phyloP scores from a whole-genome alignment of 2,113 vertebrate genomes.

The Grantiella picta region DNA sequence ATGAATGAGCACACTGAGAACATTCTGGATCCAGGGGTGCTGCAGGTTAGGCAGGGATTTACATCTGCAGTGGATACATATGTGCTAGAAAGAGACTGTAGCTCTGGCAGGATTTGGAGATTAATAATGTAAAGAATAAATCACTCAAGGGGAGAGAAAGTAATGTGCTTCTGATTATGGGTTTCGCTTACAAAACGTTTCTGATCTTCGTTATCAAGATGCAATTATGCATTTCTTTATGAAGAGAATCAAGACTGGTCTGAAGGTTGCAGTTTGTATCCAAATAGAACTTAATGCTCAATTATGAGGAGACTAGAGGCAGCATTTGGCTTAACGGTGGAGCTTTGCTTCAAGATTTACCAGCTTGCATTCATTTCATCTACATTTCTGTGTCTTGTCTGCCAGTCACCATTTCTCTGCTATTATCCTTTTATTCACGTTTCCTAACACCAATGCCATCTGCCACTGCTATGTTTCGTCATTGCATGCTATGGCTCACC shows the following conservation, averaged over 20 bases:
- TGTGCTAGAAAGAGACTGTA: conserved; percentile 69
- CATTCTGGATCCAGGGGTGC: conserved; percentile 70
- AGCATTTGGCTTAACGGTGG: conserved; percentile 74
- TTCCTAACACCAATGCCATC: conserved; percentile 91
- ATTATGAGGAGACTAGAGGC: conserved; percentile 63
- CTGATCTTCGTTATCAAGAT: conserved; percentile 69
- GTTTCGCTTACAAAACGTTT: conserved; percentile 64
- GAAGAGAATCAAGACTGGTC: conserved; percentile 67
- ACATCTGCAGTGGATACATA: conserved; percentile 72
- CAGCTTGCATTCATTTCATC: conserved; percentile 76
- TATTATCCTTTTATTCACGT: conserved; percentile 73
- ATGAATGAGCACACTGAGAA: conserved; percentile 66
- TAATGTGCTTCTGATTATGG: conserved; percentile 68
- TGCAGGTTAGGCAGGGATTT: conserved; percentile 76
- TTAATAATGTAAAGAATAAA: conserved; percentile 77
- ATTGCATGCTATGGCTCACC: conserved; percentile 99
- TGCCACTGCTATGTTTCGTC: conserved; percentile 97
- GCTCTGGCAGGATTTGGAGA: conserved; percentile 69
- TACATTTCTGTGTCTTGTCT: conserved; percentile 75
- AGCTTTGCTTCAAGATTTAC: conserved; percentile 75
- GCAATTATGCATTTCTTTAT: conserved; percentile 63
- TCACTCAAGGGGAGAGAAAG: conserved; percentile 68
- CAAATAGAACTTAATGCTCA: conserved; percentile 64
- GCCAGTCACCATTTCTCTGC: conserved; percentile 73
- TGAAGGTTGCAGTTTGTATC: conserved; percentile 69